Conservation (phyloP, 1,140 invertebrate genomes). For the Saxidomus purpurata region DNA sequence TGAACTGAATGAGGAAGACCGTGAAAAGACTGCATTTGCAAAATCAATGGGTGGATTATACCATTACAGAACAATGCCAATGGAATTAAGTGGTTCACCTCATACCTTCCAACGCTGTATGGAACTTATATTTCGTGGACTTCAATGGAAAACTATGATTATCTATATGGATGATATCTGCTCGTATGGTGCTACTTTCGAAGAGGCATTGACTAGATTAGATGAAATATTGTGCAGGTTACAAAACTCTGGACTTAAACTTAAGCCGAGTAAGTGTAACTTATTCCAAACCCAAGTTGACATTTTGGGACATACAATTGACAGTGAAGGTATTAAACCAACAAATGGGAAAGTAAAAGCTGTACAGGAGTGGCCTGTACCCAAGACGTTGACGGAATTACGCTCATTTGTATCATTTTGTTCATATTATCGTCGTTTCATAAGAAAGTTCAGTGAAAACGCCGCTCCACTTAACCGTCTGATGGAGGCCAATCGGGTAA, state of each 20-base stretch:
- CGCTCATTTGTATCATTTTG: neutral
- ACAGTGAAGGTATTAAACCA: neutral
- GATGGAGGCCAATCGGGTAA: neutral
- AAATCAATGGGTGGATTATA: neutral
- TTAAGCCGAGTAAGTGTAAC: neutral
- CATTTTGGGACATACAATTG: constrained; percentile 13
- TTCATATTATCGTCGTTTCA: neutral
- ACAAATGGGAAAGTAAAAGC: neutral
- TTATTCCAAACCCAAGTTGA: neutral
- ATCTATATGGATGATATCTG: constrained; percentile 6
- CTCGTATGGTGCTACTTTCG: neutral
- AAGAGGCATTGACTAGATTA: neutral
- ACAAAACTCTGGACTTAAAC: neutral
- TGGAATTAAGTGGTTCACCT: constrained; percentile 38
- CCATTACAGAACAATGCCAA: constrained; percentile 40
- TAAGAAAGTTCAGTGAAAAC: neutral
- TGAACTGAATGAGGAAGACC: constrained; percentile 77
- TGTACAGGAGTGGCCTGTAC: neutral
- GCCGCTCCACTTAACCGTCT: neutral
- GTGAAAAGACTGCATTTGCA: constrained; percentile 79
- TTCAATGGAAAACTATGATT: neutral
- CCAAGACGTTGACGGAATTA: neutral
- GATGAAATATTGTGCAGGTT: neutral
- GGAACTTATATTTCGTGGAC: neutral
- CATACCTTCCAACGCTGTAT: too few species aligned